These are phyloP conservation scores for Drosophila micromelanica DNA, from an alignment of 1,140 invertebrate species.

Conservation along the genomic window DNA sequence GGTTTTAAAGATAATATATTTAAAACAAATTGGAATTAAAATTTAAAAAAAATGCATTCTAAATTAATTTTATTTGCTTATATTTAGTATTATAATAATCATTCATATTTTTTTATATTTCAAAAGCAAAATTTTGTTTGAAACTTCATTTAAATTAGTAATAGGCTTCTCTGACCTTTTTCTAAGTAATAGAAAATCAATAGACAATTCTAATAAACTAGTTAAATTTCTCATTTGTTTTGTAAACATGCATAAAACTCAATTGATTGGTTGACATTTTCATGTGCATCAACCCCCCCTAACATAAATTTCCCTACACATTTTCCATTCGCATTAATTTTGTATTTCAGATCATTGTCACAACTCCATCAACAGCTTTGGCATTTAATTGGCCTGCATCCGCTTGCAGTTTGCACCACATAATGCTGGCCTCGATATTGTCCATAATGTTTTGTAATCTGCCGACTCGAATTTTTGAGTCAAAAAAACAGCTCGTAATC, in stretches of 20 bases:
- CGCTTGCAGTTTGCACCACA: conserved; percentile 37
- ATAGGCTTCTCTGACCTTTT: too few relatives aligned
- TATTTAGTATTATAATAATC: too few relatives aligned
- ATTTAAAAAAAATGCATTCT: too few relatives aligned
- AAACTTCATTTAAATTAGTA: too few relatives aligned
- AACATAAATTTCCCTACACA: not conserved
- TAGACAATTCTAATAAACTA: too few relatives aligned
- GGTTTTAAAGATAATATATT: too few relatives aligned
- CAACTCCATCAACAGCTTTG: conserved; percentile 15
- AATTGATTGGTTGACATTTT: not conserved
- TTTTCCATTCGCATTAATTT: not conserved
- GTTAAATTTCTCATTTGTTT: not conserved
- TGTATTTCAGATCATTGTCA: not conserved
- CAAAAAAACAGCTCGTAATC: conserved; percentile 48
- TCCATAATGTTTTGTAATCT: conserved; percentile 29
- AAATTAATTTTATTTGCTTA: too few relatives aligned
- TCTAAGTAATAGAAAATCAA: too few relatives aligned
- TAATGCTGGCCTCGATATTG: conserved; percentile 1
- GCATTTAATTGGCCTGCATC: conserved; percentile 31
- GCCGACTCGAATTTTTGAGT: conserved; percentile 44
- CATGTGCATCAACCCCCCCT: not conserved
- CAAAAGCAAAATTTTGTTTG: too few relatives aligned
- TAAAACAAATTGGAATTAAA: too few relatives aligned
- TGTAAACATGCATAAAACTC: not conserved
- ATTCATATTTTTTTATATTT: too few relatives aligned